phyloP scores from a whole-genome alignment of 2,797 vertebrate species.

The Cygnus olor region DNA sequence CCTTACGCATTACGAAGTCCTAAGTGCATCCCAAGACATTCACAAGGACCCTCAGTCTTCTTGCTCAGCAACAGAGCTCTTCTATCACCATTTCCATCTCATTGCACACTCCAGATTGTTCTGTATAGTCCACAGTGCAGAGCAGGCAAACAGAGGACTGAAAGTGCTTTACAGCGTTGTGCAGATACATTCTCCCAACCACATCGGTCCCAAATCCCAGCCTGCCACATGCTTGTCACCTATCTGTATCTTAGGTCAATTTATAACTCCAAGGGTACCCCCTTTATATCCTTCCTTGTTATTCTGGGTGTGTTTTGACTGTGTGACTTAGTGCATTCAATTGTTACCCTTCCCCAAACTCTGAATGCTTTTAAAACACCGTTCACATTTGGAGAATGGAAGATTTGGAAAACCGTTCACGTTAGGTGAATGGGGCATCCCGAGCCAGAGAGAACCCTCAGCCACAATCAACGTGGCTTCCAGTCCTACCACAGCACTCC shows the following conservation, averaged over 20 bases:
- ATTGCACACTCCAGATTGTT: not conserved
- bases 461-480: fast-evolving
- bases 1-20: not conserved
- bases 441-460: not conserved
- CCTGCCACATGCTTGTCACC: not conserved
- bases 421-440: not conserved
- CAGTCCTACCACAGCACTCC: not conserved
- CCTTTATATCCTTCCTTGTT: not conserved
- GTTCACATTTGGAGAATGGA: not conserved
- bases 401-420: not conserved
- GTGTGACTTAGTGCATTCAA: fast-evolving
- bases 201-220: not conserved
- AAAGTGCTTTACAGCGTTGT: not conserved
- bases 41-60: too few relatives aligned
- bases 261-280: not conserved
- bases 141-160: not conserved
- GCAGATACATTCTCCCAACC: not conserved
- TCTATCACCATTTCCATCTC: not conserved
- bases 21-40: not conserved
- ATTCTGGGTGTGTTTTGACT: not conserved
- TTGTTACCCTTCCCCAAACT: not conserved
- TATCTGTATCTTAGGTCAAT: not conserved
- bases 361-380: not conserved
- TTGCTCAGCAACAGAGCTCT: not conserved
- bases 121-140: not conserved